phyloP scores from a whole-genome alignment of 2,113 vertebrate genomes.

The Hyperopisus bebe region DNA sequence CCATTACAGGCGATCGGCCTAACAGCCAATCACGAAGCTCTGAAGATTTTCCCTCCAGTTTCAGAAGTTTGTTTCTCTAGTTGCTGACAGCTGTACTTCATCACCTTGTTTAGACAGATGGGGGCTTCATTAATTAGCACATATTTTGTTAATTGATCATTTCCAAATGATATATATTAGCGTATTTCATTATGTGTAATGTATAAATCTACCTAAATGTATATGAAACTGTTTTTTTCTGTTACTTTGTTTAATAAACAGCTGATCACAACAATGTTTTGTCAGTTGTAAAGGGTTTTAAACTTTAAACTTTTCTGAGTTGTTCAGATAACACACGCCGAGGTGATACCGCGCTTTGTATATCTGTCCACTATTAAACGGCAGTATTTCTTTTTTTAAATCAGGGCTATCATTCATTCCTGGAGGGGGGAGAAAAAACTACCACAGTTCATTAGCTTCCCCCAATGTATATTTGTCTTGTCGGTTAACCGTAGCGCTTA shows the following conservation, averaged over 20 bases:
- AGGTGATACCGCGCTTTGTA: background rate
- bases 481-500: slow-evolving; percentile 44
- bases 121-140: background rate
- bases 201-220: background rate
- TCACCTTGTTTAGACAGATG: background rate
- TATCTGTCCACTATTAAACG: slow-evolving; percentile 1
- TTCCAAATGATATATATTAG: background rate
- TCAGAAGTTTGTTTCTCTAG: background rate
- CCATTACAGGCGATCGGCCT: background rate
- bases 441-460: slow-evolving; percentile 32
- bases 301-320: too few species aligned
- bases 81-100: background rate
- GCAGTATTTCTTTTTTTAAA: slow-evolving; percentile 18
- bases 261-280: background rate
- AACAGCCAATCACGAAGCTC: background rate
- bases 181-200: background rate
- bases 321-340: background rate
- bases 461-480: slow-evolving; percentile 44
- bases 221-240: background rate
- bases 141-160: background rate
- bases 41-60: background rate
- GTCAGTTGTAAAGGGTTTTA: background rate
- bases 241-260: background rate
- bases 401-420: slow-evolving; percentile 23
- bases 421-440: slow-evolving; percentile 9